Conservation (phyloP, 1,140 invertebrate species). For the Diprion similis region DNA sequence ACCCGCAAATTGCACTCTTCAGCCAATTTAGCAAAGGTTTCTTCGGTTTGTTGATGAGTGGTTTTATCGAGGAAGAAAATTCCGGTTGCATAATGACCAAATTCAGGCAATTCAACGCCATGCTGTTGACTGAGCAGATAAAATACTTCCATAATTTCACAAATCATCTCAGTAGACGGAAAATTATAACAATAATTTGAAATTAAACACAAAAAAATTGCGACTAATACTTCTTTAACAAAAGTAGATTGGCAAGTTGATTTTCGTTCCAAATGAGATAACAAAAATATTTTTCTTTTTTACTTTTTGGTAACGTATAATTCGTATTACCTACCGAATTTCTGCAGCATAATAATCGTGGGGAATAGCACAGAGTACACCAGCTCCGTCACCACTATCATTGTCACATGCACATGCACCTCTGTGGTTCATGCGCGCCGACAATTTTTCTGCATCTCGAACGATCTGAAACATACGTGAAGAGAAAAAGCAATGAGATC, state of each 20-base stretch:
- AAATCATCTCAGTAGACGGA: too few relatives aligned
- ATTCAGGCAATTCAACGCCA: slow-evolving; percentile 81
- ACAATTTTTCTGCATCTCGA: slow-evolving; percentile 90
- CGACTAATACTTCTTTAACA: slow-evolving; percentile 19
- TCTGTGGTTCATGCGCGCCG: slow-evolving; percentile 97
- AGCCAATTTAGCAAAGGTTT: slow-evolving; percentile 82
- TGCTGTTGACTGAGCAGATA: slow-evolving; percentile 69
- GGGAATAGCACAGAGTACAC: slow-evolving; percentile 94
- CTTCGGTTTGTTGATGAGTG: slow-evolving; percentile 81
- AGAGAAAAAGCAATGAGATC: too few relatives aligned
- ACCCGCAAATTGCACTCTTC: slow-evolving; percentile 79
- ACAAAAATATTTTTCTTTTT: background rate
- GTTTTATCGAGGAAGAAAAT: slow-evolving; percentile 91
- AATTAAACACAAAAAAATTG: background rate
- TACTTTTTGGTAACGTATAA: background rate
- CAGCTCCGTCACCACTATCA: slow-evolving; percentile 98
- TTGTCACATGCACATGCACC: slow-evolving; percentile 99
- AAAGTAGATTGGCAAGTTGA: slow-evolving; percentile 7
- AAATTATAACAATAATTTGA: background rate
- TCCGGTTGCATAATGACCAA: slow-evolving; percentile 94
- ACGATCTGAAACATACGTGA: slow-evolving; percentile 75
- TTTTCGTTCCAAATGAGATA: slow-evolving; percentile 5
- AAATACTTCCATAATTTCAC: too few relatives aligned
- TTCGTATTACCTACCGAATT: slow-evolving; percentile 68
- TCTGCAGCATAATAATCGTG: slow-evolving; percentile 89